phyloP scores from a whole-genome alignment of 2,113 vertebrate genomes.

The Tragelaphus buxtoni region DNA sequence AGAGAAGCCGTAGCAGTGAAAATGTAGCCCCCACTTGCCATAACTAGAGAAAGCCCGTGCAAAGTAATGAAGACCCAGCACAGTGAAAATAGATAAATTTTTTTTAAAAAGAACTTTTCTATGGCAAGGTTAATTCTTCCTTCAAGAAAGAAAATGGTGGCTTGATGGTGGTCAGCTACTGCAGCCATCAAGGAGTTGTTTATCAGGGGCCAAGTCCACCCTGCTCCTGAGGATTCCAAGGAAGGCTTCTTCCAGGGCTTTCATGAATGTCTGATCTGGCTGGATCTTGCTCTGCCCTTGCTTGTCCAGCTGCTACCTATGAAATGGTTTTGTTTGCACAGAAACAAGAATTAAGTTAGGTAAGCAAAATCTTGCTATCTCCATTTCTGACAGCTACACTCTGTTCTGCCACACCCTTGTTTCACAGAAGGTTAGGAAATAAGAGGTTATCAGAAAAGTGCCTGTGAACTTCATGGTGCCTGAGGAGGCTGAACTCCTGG shows the following conservation, averaged over 20 bases:
- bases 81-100: background rate
- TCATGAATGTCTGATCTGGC: no score
- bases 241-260: background rate
- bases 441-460: background rate
- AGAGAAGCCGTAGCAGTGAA: rapidly evolving
- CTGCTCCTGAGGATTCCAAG: background rate
- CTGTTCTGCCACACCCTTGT: no score
- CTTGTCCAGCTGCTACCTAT: background rate
- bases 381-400: background rate
- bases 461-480: background rate
- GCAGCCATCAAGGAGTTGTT: background rate
- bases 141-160: background rate
- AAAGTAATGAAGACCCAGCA: background rate
- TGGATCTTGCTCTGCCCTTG: background rate
- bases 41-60: background rate
- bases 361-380: background rate
- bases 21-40: background rate
- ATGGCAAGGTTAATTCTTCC: background rate
- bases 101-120: background rate
- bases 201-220: background rate
- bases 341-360: background rate
- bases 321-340: background rate
- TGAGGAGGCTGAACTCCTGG: no score
- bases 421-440: background rate
- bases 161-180: background rate